Conservation (phyloP, 2,797 vertebrate species). For the Phataginus tetradactyla region DNA sequence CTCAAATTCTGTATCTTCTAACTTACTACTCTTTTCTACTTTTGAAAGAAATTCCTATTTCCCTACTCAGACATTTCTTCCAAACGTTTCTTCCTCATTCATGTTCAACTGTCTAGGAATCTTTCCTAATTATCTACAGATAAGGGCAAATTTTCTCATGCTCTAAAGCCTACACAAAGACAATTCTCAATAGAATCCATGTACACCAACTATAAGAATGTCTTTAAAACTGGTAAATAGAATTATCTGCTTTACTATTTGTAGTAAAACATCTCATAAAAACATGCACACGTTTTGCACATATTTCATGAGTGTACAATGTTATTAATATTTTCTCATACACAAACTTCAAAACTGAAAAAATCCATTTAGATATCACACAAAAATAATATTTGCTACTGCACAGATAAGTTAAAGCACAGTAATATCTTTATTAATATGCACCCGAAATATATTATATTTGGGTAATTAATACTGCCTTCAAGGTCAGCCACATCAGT, state of each 20-base stretch:
- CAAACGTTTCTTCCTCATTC: not conserved
- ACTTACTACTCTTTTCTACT: not conserved
- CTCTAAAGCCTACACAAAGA: not conserved
- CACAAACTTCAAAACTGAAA: constrained; percentile 15
- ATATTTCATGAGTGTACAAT: not conserved
- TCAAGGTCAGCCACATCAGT: constrained; percentile 60
- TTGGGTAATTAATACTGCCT: constrained; percentile 66
- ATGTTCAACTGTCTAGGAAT: not conserved
- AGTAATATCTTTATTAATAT: constrained; percentile 28
- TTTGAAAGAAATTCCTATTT: not conserved
- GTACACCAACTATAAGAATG: not conserved
- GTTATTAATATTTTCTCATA: constrained; percentile 25
- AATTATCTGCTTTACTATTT: not conserved
- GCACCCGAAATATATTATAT: constrained; percentile 15
- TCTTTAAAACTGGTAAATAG: not conserved
- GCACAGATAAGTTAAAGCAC: not conserved
- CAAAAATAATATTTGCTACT: constrained; percentile 19
- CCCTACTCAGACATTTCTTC: not conserved
- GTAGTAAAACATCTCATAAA: not conserved
- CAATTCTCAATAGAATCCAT: not conserved
- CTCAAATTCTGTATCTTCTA: not conserved
- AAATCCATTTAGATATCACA: not conserved
- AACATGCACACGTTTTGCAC: not conserved
- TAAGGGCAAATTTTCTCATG: not conserved
- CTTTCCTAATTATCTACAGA: not conserved